Conservation (phyloP, 2,113 vertebrate species). For the Egretta garzetta region DNA sequence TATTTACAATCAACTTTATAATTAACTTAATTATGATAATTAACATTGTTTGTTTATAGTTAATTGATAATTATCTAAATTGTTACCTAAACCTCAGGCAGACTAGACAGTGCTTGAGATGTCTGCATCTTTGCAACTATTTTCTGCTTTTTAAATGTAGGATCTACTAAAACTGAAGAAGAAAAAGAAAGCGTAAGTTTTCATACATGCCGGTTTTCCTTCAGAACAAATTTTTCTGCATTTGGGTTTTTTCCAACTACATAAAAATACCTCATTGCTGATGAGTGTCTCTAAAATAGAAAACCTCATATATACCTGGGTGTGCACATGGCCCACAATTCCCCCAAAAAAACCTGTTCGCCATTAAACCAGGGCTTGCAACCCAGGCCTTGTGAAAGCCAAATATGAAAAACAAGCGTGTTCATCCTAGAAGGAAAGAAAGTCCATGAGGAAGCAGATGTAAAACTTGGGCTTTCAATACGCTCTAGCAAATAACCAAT, state of each 20-base stretch:
- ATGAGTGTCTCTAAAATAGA: neutral
- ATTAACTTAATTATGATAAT: neutral
- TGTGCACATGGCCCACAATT: rapidly evolving
- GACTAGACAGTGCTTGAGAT: neutral
- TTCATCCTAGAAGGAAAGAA: neutral
- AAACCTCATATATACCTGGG: neutral
- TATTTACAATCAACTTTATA: neutral
- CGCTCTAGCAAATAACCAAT: slow-evolving; percentile 1
- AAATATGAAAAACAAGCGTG: neutral
- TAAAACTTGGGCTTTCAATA: neutral
- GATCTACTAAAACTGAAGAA: neutral
- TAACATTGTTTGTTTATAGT: neutral
- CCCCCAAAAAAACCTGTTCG: neutral
- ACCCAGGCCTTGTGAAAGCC: neutral
- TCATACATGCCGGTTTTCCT: neutral
- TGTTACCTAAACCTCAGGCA: neutral
- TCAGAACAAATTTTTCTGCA: neutral
- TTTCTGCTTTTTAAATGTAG: neutral
- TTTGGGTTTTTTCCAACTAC: neutral
- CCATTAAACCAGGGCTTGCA: neutral
- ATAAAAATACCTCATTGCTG: neutral
- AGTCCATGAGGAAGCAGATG: neutral
- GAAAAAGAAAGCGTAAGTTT: neutral
- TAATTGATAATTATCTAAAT: neutral
- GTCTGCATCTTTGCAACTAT: rapidly evolving